Evolutionary conservation across 2,888 invertebrate genomes (phyloP), one percentile per base, ranked within the genome.

Genomic region (Saturnia pavonia): DNA sequence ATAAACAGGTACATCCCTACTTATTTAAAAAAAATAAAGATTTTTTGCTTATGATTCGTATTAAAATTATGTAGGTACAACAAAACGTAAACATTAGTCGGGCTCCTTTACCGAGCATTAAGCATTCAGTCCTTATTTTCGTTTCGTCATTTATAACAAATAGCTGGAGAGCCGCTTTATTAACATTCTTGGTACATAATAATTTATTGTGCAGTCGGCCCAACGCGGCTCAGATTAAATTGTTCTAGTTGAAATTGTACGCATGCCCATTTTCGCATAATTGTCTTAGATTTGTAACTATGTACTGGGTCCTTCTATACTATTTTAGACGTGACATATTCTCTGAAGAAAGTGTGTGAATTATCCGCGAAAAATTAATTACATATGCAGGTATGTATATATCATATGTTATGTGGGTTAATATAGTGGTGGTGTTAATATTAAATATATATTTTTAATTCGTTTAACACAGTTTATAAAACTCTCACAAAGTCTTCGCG

Each of bases 121-220:
- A 74, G 91, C 91, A 92, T 91, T 90, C 91, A 81, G 83, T 80
- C 82, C 89, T 85, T 90, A 90, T 87, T 87, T 90, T 87, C 86
- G 87, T 91, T 90, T 91, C 89, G 85, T 91, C 91, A 91, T 91
- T 89, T 89, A 88, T 90, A 86, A 91, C 89, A 88, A 91, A 91
- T 86, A 89, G 85, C 86, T 85, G 76, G 80, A 77, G 78, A 82
- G 87, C 85, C 82, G 88, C 86, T 88, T 88, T 89, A 91, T 92
- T 92, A 91, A 90, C 84, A 91, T 92, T 91, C 92, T 87, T 83
- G 78, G 85, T 87, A 87, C 90, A 82, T 88, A 85, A 86, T 88
- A 87, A 88, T 89, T 87, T 88, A 89, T 88, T 79, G 85, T 80
- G 76, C 81, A 80, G 80, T 75, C 82, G 74, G 78, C 82, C 82